Evolutionary conservation across 2,888 invertebrate species (phyloP).

Genomic region (Phaonia tiefii): DNA sequence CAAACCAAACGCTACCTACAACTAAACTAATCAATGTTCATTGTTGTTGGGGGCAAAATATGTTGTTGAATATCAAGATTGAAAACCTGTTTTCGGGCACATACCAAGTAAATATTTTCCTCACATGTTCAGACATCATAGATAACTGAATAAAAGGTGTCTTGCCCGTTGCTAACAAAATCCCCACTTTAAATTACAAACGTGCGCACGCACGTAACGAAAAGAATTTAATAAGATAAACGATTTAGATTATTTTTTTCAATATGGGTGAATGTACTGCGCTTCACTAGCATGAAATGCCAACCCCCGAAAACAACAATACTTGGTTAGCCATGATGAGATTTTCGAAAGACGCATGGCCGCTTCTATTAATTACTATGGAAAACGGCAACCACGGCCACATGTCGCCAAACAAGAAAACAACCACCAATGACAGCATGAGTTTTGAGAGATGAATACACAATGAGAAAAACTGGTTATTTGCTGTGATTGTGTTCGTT

Average conservation of each 20-base stretch:
- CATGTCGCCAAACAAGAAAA: slow-evolving; percentile 14
- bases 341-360: slow-evolving; percentile 59
- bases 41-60: no score
- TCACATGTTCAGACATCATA: no score
- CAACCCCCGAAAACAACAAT: neutral
- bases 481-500: neutral
- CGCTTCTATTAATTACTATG: slow-evolving; percentile 21
- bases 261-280: slow-evolving; percentile 64
- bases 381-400: slow-evolving; percentile 56
- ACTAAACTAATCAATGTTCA: no score
- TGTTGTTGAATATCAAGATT: no score
- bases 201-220: slow-evolving; percentile 47
- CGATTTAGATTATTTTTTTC: slow-evolving; percentile 47
- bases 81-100: no score
- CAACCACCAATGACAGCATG: slow-evolving; percentile 58
- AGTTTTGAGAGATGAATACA: slow-evolving; percentile 56
- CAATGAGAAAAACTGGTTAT: slow-evolving; percentile 30
- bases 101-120: no score
- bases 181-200: neutral
- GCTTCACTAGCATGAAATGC: slow-evolving; percentile 12
- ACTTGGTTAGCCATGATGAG: slow-evolving; percentile 23
- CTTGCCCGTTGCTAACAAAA: no score
- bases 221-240: slow-evolving; percentile 12
- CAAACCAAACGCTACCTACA: no score
- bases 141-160: no score